Evolutionary conservation across 2,797 vertebrate species (phyloP), one percentile per base, ranked within the genome.

Genomic region (Paedocypris micromegethes): DNA sequence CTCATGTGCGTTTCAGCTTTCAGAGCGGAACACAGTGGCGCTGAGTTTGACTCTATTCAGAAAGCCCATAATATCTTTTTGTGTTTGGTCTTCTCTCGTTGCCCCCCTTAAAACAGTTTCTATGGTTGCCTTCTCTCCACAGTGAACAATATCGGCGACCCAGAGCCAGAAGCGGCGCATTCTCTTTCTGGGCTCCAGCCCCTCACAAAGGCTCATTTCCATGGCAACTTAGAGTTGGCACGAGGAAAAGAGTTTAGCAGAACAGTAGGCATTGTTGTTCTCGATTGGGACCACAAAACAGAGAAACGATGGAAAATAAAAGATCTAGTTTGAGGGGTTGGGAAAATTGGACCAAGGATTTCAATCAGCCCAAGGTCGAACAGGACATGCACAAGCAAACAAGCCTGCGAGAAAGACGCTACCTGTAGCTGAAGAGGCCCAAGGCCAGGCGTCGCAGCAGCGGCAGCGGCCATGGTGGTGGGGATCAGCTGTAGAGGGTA

Each of bases 401-500:
- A 67, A 56, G 70, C 9, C 48, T 49, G 42, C 53, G 54, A 66
- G 54, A 56, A 50, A 37, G 53, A 64, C 84, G 88, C 90, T 90
- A 98, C 96, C 94, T 98, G 96, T 84, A 98, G 93, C 85, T 98
- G 96, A 58, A 98, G 92, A 1, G 91, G 94, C 59, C 95, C 94
- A 65, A 98, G 89, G 77, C 95, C 93, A 0, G 95, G 96, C 42
- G 94, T 90, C 75, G 94, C 93, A 2, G 95, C 94, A 0, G 92
- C 90, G 39, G 94, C 94, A 47, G 96, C 94, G 75, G 96, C 95
- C 95, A 98, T 98, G 74, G 95, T 96, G 57, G 96, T 98, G 70
- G 96, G 96, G 87, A 98, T 98, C 89, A 98, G 93, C 90, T 98
- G 96, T 84, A 98, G 92, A 5, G 96, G 95, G 90, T 98, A 98